phyloP scores from a whole-genome alignment of 2,113 vertebrate genomes.

The Nansenia antarctica region DNA sequence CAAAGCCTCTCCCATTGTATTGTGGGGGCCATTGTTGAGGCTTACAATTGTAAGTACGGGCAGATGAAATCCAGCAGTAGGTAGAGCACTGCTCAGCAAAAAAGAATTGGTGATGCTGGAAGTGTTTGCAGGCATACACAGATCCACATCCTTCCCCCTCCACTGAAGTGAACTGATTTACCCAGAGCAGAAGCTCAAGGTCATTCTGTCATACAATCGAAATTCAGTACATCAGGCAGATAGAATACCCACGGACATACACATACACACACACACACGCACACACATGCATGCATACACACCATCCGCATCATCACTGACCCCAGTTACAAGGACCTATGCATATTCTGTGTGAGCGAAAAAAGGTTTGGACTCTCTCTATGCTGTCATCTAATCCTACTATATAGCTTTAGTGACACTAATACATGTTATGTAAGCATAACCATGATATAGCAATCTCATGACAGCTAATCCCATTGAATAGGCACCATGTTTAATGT shows the following conservation, averaged over 20 bases:
- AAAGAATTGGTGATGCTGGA: not conserved
- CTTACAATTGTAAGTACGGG: no score
- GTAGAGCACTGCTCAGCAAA: not conserved
- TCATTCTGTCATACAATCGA: slow-evolving; percentile 26
- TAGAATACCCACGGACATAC: not conserved
- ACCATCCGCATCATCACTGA: not conserved
- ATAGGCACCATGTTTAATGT: not conserved
- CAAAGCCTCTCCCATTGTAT: no score
- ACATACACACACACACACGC: not conserved
- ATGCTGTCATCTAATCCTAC: not conserved
- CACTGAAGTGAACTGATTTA: slow-evolving; percentile 8
- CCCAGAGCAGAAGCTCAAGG: slow-evolving; percentile 35
- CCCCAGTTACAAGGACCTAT: not conserved
- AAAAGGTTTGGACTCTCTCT: not conserved
- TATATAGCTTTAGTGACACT: not conserved
- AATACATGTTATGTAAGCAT: not conserved
- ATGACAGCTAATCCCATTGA: not conserved
- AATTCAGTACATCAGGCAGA: slow-evolving; percentile 28
- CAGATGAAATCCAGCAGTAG: not conserved
- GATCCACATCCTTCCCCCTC: not conserved
- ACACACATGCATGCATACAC: not conserved
- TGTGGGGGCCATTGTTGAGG: no score
- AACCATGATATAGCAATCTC: not conserved
- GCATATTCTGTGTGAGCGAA: not conserved
- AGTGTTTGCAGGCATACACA: not conserved